Conservation (phyloP, 2,113 vertebrate species). For the Pseudonaja textilis region DNA sequence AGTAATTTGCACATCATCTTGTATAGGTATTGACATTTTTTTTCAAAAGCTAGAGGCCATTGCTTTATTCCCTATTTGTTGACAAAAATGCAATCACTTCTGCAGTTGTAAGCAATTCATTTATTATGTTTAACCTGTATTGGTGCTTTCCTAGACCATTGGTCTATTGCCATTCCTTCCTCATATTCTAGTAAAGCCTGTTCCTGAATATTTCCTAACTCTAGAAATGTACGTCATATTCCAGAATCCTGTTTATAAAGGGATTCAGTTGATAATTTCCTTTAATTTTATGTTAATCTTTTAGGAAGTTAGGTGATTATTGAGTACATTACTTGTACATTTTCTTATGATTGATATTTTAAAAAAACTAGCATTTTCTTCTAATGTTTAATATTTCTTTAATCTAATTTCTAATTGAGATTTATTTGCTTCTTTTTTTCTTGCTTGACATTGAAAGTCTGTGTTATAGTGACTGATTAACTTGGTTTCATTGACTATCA, state of each 20-base stretch:
- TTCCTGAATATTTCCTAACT: neutral
- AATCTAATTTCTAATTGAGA: neutral
- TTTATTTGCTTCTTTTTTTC: neutral
- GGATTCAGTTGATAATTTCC: neutral
- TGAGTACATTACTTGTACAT: neutral
- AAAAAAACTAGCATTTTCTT: neutral
- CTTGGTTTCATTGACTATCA: neutral
- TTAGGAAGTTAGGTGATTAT: neutral
- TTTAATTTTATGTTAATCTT: neutral
- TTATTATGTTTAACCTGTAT: neutral
- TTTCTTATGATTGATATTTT: neutral
- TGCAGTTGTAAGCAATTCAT: neutral
- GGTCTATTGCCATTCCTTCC: neutral
- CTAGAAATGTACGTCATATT: neutral
- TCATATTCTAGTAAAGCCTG: neutral
- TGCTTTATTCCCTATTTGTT: neutral
- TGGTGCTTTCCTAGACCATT: neutral
- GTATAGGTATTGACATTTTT: neutral
- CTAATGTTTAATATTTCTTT: neutral
- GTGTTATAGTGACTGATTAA: neutral
- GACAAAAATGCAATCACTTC: neutral
- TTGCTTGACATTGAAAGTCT: neutral
- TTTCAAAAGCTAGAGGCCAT: neutral
- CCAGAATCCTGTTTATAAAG: neutral
- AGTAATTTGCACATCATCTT: neutral